Percentiles rank a stretch among this genome's conserved stretches.
These are phyloP conservation scores for Heterodera schachtii DNA, from an alignment of 1,140 invertebrate genomes.

Conservation along the genomic window DNA sequence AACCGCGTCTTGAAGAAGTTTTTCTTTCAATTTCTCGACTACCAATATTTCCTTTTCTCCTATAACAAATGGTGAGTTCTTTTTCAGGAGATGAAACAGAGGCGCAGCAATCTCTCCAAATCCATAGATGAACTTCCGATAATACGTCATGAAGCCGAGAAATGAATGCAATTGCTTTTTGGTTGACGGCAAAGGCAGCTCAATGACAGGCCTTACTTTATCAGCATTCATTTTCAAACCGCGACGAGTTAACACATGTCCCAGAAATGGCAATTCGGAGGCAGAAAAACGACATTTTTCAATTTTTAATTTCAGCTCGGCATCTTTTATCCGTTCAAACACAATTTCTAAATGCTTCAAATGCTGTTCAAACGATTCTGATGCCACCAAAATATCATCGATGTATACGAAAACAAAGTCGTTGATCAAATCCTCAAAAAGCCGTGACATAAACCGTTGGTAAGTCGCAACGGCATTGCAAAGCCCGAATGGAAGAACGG, in stretches of 20 bases:
- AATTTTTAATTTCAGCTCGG: conserved; percentile 53
- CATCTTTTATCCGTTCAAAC: too few species aligned
- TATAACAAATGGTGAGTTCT: not conserved
- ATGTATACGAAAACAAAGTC: too few species aligned
- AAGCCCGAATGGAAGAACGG: too few species aligned
- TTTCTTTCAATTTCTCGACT: not conserved
- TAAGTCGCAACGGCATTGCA: too few species aligned
- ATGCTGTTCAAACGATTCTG: too few species aligned
- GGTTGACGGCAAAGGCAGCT: conserved; percentile 59
- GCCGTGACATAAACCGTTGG: too few species aligned
- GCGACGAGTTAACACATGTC: conserved; percentile 61
- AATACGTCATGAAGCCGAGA: conserved; percentile 67
- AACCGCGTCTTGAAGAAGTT: not conserved
- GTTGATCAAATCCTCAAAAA: too few species aligned
- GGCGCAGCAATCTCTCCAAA: conserved; percentile 9
- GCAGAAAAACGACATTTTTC: conserved; percentile 53
- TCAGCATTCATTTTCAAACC: conserved; percentile 65
- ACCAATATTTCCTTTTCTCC: not conserved
- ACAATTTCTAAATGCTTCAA: too few species aligned
- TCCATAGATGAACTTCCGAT: conserved; percentile 14
- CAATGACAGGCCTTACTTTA: conserved; percentile 63
- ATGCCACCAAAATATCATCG: too few species aligned
- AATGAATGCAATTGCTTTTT: conserved; percentile 66
- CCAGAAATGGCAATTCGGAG: conserved; percentile 64
- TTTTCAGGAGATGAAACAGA: not conserved